Percentiles rank a stretch among this genome's conserved stretches.
phyloP scores from a whole-genome alignment of 92 coral and sea anemone genomes.

The Virgularia gustaviana region DNA sequence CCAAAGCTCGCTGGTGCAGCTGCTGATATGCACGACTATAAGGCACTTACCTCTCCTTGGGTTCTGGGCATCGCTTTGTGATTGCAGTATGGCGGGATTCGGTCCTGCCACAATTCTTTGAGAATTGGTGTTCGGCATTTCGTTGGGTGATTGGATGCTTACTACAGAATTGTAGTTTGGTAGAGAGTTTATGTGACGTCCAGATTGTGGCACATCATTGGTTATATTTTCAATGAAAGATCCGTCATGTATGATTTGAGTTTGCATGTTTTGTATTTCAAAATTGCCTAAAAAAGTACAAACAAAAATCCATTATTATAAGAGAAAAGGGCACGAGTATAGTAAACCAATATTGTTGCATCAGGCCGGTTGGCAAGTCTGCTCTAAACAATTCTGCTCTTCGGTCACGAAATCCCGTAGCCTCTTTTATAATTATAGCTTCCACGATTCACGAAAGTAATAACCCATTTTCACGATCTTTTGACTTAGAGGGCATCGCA shows the following conservation, averaged over 20 bases:
- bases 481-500: no score
- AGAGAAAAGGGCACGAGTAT: no score
- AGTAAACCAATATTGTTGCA: no score
- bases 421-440: no score
- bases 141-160: constrained; percentile 29
- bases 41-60: constrained; percentile 33
- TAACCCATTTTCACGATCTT: no score
- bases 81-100: not conserved
- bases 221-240: not conserved
- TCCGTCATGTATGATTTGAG: constrained; percentile 27
- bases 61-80: constrained; percentile 19
- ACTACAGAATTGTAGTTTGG: constrained; percentile 7
- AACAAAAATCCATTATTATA: not conserved
- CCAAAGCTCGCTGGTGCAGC: no score
- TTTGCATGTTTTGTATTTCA: constrained; percentile 22
- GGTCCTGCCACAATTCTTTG: not conserved
- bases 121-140: not conserved
- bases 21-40: no score
- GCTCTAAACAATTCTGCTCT: no score
- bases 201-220: not conserved
- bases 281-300: constrained; percentile 10
- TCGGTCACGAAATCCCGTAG: no score
- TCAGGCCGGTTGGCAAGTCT: no score
- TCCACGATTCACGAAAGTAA: no score
- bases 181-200: constrained; percentile 8